Conservation (phyloP, 2,888 invertebrate genomes). For the Papilio protenor region DNA sequence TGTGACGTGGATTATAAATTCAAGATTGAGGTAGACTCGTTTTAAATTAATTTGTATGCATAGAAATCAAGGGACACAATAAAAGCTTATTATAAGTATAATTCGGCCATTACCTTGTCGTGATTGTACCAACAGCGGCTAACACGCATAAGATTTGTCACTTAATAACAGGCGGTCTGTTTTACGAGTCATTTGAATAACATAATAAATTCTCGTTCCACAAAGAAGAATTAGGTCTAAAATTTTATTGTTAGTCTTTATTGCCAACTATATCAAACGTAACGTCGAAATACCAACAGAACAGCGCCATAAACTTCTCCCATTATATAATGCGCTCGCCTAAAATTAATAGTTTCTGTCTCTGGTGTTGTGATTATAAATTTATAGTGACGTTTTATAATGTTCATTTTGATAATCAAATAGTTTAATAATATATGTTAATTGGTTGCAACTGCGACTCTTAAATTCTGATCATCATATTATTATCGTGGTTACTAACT, state of each 20-base stretch:
- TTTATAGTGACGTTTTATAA: slow-evolving; percentile 62
- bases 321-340: slow-evolving; percentile 55
- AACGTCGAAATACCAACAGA: slow-evolving; percentile 62
- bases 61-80: slow-evolving; percentile 55
- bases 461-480: neutral
- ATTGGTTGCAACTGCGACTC: neutral
- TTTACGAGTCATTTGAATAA: slow-evolving; percentile 67
- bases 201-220: slow-evolving; percentile 70
- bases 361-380: slow-evolving; percentile 55
- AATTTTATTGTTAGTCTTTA: slow-evolving; percentile 71
- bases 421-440: neutral
- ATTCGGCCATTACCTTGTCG: slow-evolving; percentile 72
- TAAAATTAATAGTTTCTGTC: slow-evolving; percentile 58
- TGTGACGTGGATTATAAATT: neutral
- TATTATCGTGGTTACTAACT: neutral
- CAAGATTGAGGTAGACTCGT: slow-evolving; percentile 3
- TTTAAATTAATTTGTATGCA: slow-evolving; percentile 47
- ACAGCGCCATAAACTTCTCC: slow-evolving; percentile 61
- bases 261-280: slow-evolving; percentile 68
- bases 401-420: slow-evolving; percentile 48
- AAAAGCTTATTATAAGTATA: slow-evolving; percentile 65
- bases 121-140: slow-evolving; percentile 65
- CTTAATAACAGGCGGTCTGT: slow-evolving; percentile 72
- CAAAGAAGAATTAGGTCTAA: slow-evolving; percentile 71
- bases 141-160: slow-evolving; percentile 72